These are phyloP conservation scores for Macroglossus sobrinus DNA, from an alignment of 2,113 vertebrate species.

Conservation along the genomic window DNA sequence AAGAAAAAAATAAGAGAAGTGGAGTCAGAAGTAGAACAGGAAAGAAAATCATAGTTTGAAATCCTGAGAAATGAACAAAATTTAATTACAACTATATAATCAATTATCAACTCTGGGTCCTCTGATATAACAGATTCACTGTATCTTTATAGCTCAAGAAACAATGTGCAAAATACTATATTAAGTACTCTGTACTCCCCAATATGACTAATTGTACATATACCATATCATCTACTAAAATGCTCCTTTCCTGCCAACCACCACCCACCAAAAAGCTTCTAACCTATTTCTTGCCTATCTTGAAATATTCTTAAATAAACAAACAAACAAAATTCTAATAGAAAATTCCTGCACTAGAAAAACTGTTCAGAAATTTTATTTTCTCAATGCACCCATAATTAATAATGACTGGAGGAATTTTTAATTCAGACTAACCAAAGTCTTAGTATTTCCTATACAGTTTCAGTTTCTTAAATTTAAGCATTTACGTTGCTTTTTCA, in stretches of 20 bases:
- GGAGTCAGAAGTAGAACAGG: neutral
- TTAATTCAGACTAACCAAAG: slow-evolving; percentile 22
- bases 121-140: neutral
- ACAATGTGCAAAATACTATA: neutral
- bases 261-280: neutral
- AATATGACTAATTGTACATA: neutral
- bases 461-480: neutral
- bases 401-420: neutral
- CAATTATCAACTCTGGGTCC: neutral
- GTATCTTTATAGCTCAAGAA: neutral
- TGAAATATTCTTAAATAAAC: neutral
- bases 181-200: neutral
- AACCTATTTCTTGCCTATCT: neutral
- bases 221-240: neutral
- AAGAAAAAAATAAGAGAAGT: neutral
- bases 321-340: neutral
- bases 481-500: neutral
- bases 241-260: neutral
- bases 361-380: neutral
- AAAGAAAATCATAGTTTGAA: neutral
- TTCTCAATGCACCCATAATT: neutral
- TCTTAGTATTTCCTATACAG: neutral
- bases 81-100: neutral
- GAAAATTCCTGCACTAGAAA: neutral
- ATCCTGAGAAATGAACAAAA: neutral